Conservation (phyloP, 2,797 vertebrate species). For the Onychomys leucogaster region DNA sequence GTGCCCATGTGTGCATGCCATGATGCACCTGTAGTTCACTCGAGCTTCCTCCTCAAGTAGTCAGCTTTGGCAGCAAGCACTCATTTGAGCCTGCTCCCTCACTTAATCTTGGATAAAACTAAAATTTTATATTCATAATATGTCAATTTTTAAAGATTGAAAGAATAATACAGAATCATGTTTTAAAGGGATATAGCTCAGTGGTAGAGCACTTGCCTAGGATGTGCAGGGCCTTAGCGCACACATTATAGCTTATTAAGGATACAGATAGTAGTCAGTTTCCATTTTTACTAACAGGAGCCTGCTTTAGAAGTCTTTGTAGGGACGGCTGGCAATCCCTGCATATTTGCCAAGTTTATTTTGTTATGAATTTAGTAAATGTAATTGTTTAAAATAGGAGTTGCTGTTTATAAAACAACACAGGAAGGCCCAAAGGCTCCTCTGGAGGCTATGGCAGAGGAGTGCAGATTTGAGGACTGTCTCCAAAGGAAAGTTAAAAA, state of each 20-base stretch:
- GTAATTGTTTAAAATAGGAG: neutral
- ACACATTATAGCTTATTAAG: neutral
- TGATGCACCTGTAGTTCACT: neutral
- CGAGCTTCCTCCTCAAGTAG: too few species aligned
- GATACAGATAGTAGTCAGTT: neutral
- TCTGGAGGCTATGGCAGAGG: neutral
- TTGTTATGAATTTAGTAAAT: neutral
- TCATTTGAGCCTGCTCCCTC: neutral
- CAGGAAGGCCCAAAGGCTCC: neutral
- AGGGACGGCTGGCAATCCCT: neutral
- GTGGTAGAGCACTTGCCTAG: neutral
- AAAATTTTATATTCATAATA: neutral
- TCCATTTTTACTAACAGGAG: neutral
- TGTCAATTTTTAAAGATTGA: constrained; percentile 32
- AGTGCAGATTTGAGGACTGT: neutral
- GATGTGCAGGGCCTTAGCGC: neutral
- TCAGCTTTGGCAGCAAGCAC: neutral
- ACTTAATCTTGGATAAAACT: neutral
- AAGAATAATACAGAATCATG: constrained; percentile 13
- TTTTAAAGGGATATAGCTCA: neutral
- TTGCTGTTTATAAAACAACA: neutral
- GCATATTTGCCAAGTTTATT: neutral
- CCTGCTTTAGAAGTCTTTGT: neutral
- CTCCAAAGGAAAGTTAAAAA: neutral
- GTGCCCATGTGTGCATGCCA: too few species aligned